Evolutionary conservation across 1,140 invertebrate species (phyloP), one percentile per base, ranked within the genome.

Genomic region (Plectus sambesii): DNA sequence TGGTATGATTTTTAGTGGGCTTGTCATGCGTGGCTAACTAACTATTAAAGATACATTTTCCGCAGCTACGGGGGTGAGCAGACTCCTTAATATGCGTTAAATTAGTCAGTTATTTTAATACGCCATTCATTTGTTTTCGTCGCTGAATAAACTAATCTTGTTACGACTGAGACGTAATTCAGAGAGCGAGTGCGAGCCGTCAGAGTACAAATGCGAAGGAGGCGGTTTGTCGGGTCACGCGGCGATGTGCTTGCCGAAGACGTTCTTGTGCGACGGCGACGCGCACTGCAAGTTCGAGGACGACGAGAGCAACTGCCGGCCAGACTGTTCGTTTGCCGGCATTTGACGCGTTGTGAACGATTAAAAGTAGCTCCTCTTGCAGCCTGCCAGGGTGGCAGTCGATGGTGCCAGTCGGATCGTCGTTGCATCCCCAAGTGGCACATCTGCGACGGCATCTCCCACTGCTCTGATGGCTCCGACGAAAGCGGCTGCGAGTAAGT

Each of bases 401-500:
- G 53, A 25, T 44, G 36, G 15, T 59, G 58, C 36, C 8, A 5
- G 5, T 35, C 9, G 12, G 12, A 29, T 4, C 20, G 35, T 19
- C 8, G 15, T 5, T 60, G 58, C 51, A 19, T 60, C 17, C 43
- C 58, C n/a, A 60, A 55, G 29, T 56, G 58, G 60, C 5, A 44
- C 12, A 17, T 63, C 8, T 60, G 59, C 29, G 47, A 60, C 30
- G 59, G 59, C n/a, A 22, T 39, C 30, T n/a, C 38, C 3, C 41
- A 60, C 17, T 60, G 59, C 40, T n/a, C 9, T 5, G 47, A 58
- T 33, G 44, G 27, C 3, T 33, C 23, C 2, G 59, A 60, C 39
- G 59, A 60, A 63, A 35, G 29, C 24, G 55, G 50, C n/a, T n/a
- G n/a, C n/a, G n/a, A n/a, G n/a, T n/a, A n/a, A n/a, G n/a, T n/a